Evolutionary conservation across 2,888 invertebrate genomes (phyloP).

Genomic region (Fabriciana adippe): DNA sequence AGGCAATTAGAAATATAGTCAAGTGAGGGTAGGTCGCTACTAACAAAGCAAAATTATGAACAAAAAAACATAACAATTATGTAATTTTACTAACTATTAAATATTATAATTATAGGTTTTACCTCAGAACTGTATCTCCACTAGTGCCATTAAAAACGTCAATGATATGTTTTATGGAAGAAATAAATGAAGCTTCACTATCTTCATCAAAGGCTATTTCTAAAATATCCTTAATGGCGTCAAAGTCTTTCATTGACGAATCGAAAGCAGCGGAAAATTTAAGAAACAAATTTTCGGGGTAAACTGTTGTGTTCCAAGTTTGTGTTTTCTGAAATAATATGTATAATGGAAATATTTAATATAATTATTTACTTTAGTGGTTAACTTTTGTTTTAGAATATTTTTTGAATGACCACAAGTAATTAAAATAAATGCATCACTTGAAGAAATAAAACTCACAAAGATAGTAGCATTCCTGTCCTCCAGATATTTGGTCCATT

Average conservation of each 20-base stretch:
- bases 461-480: conserved; percentile 49
- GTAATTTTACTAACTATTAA: too few relatives aligned
- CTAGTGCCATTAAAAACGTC: conserved; percentile 51
- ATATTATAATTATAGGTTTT: conserved; percentile 25
- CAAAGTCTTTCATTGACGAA: conserved; percentile 55
- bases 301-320: conserved; percentile 56
- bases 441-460: conserved; percentile 51
- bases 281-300: conserved; percentile 62
- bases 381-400: too few relatives aligned
- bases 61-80: too few relatives aligned
- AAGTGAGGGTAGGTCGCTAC: too few relatives aligned
- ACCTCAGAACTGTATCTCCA: conserved; percentile 55
- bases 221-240: conserved; percentile 49
- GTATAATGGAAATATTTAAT: too few relatives aligned
- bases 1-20: too few relatives aligned
- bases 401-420: too few relatives aligned
- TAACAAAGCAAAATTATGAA: too few relatives aligned
- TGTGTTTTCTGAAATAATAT: conserved; percentile 47
- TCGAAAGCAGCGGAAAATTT: conserved; percentile 65
- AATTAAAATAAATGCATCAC: too few relatives aligned
- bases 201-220: conserved; percentile 48
- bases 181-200: conserved; percentile 44
- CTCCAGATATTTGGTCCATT: conserved; percentile 68
- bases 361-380: too few relatives aligned
- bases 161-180: conserved; percentile 56